Evolutionary conservation across 1,140 invertebrate species (phyloP), one percentile per base, ranked within the genome.

Genomic region (Drosophila mojavensis): DNA sequence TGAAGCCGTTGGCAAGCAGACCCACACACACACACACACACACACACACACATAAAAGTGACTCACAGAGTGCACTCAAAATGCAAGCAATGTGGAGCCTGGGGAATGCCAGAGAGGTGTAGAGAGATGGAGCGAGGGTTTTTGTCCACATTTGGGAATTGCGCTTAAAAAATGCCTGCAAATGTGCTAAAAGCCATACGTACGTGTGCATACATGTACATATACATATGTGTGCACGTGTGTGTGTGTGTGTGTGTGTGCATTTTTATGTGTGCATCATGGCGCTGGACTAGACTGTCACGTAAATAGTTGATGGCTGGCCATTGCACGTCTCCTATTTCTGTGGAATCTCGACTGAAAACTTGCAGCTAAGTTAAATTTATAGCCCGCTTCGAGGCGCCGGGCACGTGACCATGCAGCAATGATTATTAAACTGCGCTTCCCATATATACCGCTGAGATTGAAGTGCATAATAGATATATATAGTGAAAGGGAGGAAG

Each of bases 281-380:
- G 62, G 70, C 61, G 24, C 43, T 58, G 66, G 39, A 48, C 50
- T 58, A 45, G 51, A 54, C 43, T 54, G 33, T 66, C 50, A 74
- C 81, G 71, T 86, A 82, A 79, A 83, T 75, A 66, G 76, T 79
- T 88, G 79, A 88, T 86, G 56, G 75, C 51, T 33, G 78, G 56
- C 78, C 69, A 81, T 81, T 86, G 82, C 84, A 86, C 84, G 83
- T 86, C 72, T 59, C 59, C 59, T 48, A 77, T 61, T 76, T 77
- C 24, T 51, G 50, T 53, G 45, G 83, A 88, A 86, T 86, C 83
- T 80, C 79, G 81, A 86, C 83, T 78, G 79, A 48, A 77, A 79
- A 83, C 84, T 89, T 83, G 72, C 73, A 83, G 83, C 83, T 86
- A 86, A 86, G 77, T 80, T 78, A 71, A 83, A 75, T 86, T 86